Base-by-base conservation (phyloP, 2,797 vertebrate genomes). In the Toxotes lorentzi region DNA sequence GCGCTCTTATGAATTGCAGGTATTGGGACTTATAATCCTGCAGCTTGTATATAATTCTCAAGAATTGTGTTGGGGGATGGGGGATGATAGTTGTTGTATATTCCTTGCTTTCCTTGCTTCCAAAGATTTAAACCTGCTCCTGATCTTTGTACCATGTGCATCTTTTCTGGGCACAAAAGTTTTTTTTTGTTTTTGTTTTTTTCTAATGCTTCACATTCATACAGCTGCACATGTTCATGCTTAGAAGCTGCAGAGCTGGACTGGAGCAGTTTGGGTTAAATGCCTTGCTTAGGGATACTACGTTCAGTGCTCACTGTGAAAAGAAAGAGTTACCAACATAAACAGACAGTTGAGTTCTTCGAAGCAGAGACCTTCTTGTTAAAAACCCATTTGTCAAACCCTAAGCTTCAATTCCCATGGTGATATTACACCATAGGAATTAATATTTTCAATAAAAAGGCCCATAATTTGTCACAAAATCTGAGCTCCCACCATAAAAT, bases 21-120 rank as follows among this genome's bases (percentile, higher is more conserved):
- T 77, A 83, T 66, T 57, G 78, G 61, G 54, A 80, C 66, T 72
- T 85, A 89, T 82, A 89, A 78, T 41, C 48, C 58, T 75, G 62
- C 73, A 84, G 77, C 47, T 84, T 84, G 66, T 73, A 70, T 51
- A 79, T 66, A 70, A 78, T 23, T 79, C 70, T 68, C 59, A 51
- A 64, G 82, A 84, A 70, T 59, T 7, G 23, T 63, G 50, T 51
- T 32, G 45, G 27, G 38, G 57, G 27, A 5, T 48, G 19, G 48
- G 30, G 54, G 38, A 35, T 67, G 51, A 43, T 38, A 13, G 30
- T 57, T 67, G 83, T 57, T 35, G 34, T 53, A 21, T 47, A 32
- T 59, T 73, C 12, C 59, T 4, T 11, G 34, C 19, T 85, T 74
- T 74, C 77, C 71, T 54, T n/a, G n/a, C n/a, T n/a, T n/a, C n/a